Base-by-base conservation (phyloP, 2,797 vertebrate species). In the Coreius guichenoti region DNA sequence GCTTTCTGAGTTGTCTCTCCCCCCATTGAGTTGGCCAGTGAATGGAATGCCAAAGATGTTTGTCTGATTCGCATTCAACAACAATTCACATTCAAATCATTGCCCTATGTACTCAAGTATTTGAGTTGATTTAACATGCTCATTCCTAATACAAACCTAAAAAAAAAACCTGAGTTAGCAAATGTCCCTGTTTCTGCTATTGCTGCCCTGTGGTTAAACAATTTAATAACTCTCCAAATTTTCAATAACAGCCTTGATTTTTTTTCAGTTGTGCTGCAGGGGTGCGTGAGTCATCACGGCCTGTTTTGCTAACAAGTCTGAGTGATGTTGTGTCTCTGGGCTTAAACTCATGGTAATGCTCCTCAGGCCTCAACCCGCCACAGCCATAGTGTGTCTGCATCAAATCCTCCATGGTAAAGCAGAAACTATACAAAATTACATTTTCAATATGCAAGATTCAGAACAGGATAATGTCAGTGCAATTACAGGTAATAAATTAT, bases 251-350 rank as follows among this genome's bases (percentile, higher is more conserved):
- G 81, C 45, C 45, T 76, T 65, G 58, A 65, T 49, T 49, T 29
- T 76, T 49, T 77, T 54, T 21, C 33, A 47, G 31, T 81, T 58
- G 82, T 81, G 86, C 76, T 79, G 49, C 16, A 74, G 82, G 76
- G 56, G 73, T 26, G 47, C 54, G 19, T 76, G 69, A 86, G 80
- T 87, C 80, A 80, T 77, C 67, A 29, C 36, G 2, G 56, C 16
- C 56, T 74, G 74, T 58, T 81, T 72, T 78, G 54, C 36, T 80
- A 81, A 78, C 65, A 76, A 72, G 73, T 76, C 80, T 83, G 72
- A 43, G 73, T 43, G 73, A 83, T 68, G 47, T 36, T 76, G 47
- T 67, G 23, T 80, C 61, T 80, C 43, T 31, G 43, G 77, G 61
- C 61, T 83, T 83, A 75, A 74, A 49, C 39, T 49, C 79, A 70